A percentile compares a stretch with the other conserved stretches of the same genome.
Evolutionary conservation across 2,113 vertebrate species (phyloP).

Genomic region (Alectura lathami): DNA sequence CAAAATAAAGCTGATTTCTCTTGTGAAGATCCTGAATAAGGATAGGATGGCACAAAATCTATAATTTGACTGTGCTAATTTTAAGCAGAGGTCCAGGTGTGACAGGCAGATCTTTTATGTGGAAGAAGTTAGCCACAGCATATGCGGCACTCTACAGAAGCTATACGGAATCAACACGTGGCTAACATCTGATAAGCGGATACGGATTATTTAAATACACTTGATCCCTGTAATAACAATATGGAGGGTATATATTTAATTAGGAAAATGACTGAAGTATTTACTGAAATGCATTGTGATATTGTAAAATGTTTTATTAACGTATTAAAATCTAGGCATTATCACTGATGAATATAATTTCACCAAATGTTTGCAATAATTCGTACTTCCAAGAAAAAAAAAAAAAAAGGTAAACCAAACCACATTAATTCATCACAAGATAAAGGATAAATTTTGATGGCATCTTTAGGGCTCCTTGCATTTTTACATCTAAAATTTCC

Average conservation of each 20-base stretch:
- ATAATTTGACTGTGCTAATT: background rate
- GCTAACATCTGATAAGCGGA: background rate
- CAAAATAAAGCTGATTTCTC: background rate
- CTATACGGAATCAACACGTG: rapidly evolving
- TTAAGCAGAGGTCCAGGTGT: background rate
- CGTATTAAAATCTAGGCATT: background rate
- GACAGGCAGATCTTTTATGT: background rate
- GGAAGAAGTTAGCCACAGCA: background rate
- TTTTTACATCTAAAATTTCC: conserved; percentile 76
- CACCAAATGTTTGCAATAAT: conserved; percentile 30
- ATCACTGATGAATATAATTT: background rate
- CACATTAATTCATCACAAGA: conserved; percentile 41
- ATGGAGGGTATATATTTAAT: background rate
- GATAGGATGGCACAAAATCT: background rate
- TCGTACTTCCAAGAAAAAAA: conserved; percentile 34
- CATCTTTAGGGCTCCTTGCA: conserved; percentile 68
- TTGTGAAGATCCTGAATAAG: background rate
- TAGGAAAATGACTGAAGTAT: background rate
- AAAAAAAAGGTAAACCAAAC: background rate
- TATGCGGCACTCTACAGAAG: background rate
- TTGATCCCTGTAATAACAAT: background rate
- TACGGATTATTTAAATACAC: background rate
- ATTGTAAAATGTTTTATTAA: background rate
- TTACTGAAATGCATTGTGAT: background rate
- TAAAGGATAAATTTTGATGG: conserved; percentile 69